Evolutionary conservation across 1,140 invertebrate species (phyloP).

Genomic region (Oncopeltus fasciatus): DNA sequence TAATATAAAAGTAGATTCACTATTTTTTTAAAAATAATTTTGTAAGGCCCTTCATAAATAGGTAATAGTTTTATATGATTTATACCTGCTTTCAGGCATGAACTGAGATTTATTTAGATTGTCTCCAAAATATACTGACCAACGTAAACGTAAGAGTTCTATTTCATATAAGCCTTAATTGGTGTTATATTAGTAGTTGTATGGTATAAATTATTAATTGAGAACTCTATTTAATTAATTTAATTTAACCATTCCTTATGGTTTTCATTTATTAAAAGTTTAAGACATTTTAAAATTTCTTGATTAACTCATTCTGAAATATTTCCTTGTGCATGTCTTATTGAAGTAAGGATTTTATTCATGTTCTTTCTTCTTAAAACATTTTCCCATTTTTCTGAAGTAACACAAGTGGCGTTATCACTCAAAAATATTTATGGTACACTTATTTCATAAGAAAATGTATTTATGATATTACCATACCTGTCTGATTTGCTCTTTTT

Average conservation of each 20-base stretch:
- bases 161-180: no score
- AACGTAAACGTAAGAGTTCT: no score
- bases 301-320: not conserved
- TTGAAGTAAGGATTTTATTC: not conserved
- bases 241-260: not conserved
- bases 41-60: no score
- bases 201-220: no score
- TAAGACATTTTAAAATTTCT: not conserved
- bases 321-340: not conserved
- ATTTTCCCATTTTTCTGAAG: not conserved
- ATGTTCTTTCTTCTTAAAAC: not conserved
- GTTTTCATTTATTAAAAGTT: not conserved
- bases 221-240: no score
- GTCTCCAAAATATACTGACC: no score
- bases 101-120: no score
- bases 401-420: not conserved
- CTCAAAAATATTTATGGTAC: not conserved
- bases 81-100: no score
- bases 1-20: no score
- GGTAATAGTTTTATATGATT: no score
- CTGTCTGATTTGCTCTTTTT: not conserved
- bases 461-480: not conserved
- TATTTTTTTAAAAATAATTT: no score
- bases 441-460: not conserved
- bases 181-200: no score